Evolutionary conservation across 30 jellyfish, hydroid and myxozoan genomes (phyloP).

Genomic region (Aurelia aurita): DNA sequence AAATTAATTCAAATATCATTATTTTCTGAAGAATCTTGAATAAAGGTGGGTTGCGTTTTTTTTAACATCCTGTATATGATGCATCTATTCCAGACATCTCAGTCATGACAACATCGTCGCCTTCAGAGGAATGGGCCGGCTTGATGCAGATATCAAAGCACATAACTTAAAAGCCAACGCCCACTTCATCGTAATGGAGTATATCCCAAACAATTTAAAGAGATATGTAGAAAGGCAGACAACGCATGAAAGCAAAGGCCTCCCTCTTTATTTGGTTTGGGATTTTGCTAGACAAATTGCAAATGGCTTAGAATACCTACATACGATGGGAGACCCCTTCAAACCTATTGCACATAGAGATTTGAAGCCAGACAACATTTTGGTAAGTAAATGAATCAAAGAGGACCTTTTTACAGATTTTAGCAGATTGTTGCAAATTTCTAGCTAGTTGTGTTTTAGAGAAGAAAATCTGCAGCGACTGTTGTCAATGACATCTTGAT

Average conservation of each 20-base stretch:
- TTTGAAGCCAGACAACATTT: slow-evolving; percentile 80
- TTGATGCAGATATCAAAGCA: slow-evolving; percentile 24
- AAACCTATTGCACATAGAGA: slow-evolving; percentile 88
- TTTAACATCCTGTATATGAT: too few relatives aligned
- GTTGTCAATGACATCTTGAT: too few relatives aligned
- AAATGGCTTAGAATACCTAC: slow-evolving; percentile 78
- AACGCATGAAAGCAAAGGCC: slow-evolving; percentile 83
- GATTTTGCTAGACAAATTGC: slow-evolving; percentile 87
- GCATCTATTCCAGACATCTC: slow-evolving; percentile 69
- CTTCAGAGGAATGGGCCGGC: slow-evolving; percentile 83
- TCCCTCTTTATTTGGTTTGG: slow-evolving; percentile 80
- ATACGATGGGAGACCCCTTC: slow-evolving; percentile 73
- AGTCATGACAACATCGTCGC: slow-evolving; percentile 88
- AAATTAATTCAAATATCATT: too few relatives aligned
- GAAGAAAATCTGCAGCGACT: too few relatives aligned
- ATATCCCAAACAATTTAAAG: slow-evolving; percentile 60
- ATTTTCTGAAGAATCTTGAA: too few relatives aligned
- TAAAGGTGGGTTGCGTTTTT: too few relatives aligned
- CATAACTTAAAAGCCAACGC: slow-evolving; percentile 38
- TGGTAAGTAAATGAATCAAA: slow-evolving; percentile 30
- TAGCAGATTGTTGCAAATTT: too few relatives aligned
- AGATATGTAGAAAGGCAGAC: slow-evolving; percentile 68
- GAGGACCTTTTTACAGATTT: not conserved
- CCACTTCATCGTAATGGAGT: slow-evolving; percentile 83
- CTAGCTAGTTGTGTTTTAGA: too few relatives aligned